Evolutionary conservation across 2,888 invertebrate species (phyloP).

Genomic region (Athalia cordata): DNA sequence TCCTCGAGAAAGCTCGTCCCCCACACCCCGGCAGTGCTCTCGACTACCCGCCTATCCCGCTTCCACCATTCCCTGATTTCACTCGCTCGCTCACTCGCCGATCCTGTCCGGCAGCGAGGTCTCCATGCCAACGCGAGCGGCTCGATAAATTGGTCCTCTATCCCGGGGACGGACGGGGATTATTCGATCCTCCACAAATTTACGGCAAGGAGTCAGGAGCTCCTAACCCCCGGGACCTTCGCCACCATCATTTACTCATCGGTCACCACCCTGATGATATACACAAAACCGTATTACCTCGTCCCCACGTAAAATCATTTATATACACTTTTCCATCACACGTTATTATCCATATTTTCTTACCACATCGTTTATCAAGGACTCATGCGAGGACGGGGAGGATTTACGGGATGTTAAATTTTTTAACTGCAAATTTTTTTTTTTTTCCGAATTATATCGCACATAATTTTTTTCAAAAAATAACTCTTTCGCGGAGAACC

Average conservation of each 20-base stretch:
- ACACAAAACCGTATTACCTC: no score
- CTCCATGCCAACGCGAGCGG: conserved; percentile 72
- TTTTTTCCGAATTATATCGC: no score
- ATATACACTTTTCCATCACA: no score
- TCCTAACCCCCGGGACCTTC: conserved; percentile 20
- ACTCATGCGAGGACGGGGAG: no score
- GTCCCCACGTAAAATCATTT: no score
- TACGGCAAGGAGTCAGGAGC: conserved; percentile 32
- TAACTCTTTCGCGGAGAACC: background rate
- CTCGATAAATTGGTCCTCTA: conserved; percentile 72
- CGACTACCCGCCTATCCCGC: conserved; percentile 62
- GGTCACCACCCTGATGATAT: no score
- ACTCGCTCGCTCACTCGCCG: conserved; percentile 52
- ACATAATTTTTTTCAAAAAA: background rate
- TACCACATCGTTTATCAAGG: no score
- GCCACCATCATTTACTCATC: background rate
- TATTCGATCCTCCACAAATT: conserved; percentile 27
- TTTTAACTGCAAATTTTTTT: no score
- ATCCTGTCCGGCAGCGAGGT: conserved; percentile 69
- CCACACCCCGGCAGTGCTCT: conserved; percentile 68
- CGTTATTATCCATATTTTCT: no score
- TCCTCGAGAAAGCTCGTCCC: conserved; percentile 43
- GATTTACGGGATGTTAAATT: no score
- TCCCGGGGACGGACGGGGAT: conserved; percentile 29
- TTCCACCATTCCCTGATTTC: no score